Evolutionary conservation across 2,797 vertebrate species (phyloP).

Genomic region (Peromyscus aztecus): DNA sequence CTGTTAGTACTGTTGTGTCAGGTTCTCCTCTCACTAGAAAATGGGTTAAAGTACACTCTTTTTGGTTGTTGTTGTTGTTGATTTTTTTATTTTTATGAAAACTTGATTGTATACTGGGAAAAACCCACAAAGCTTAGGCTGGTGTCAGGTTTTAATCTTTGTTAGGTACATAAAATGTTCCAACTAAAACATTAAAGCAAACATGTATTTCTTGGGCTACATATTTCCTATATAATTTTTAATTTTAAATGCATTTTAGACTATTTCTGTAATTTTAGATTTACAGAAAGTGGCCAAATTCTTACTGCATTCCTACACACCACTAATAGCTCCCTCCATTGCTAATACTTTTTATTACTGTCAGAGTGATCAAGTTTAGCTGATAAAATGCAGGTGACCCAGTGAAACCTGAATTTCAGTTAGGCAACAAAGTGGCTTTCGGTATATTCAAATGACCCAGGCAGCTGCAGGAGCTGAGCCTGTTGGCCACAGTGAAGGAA

Average conservation of each 20-base stretch:
- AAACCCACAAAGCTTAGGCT: neutral
- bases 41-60: constrained; percentile 29
- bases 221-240: neutral
- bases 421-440: neutral
- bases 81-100: neutral
- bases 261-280: constrained; percentile 39
- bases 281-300: constrained; percentile 3
- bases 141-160: constrained; percentile 52
- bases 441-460: neutral
- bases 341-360: neutral
- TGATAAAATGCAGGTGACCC: neutral
- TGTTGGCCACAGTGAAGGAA: neutral
- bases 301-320: neutral
- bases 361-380: neutral
- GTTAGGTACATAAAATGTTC: constrained; percentile 4
- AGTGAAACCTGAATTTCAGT: constrained; percentile 40
- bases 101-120: constrained; percentile 63
- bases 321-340: neutral
- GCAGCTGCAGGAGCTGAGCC: neutral
- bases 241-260: constrained; percentile 45
- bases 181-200: constrained; percentile 51
- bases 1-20: constrained; percentile 80
- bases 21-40: constrained; percentile 42
- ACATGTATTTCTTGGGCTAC: neutral
- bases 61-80: neutral